Base-by-base conservation (phyloP, 2,113 vertebrate genomes). In the Notothenia coriiceps region DNA sequence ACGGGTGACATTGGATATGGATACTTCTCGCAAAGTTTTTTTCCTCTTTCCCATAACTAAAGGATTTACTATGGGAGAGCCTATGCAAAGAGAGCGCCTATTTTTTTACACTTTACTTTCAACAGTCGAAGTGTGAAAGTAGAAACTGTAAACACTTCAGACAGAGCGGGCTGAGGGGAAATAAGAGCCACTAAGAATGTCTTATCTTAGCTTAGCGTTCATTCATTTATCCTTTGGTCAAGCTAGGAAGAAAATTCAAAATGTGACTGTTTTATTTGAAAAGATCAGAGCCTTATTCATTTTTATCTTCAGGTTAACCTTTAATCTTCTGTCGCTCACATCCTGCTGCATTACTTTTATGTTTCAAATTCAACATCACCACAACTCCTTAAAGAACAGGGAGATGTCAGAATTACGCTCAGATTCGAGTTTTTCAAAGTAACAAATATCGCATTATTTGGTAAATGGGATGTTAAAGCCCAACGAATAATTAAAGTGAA, bases 91-190 rank as follows among this genome's bases (percentile, higher is more conserved):
- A 61, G 46, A 15, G 13, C 51, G 25, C 2, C 50, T 49, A 14
- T 56, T 61, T 54, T 75, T 70, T 74, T 40, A 29, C 5, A 51
- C 20, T 67, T 78, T 33, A 51, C 35, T 82, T 72, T 46, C 22
- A 12, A 84, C 29, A 64, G 29, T 73, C 57, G 72, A 56, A 65
- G 47, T 80, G 72, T 43, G 14, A 73, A 68, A 78, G 74, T 13
- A 77, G 50, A 70, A 67, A 84, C 43, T 74, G 20, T 77, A 87
- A 82, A 80, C 35, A 86, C 70, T 50, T 78, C 46, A 47, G 51
- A 70, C 43, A 13, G 71, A 82, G 65, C 2, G 11, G 22, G 6
- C 35, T 35, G 20, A 52, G 55, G 33, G 46, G 50, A 60, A 66
- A 69, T 47, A 22, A 7, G 60, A 64, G 57, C 33, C 46, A 33